phyloP scores from a whole-genome alignment of 2,113 vertebrate species.

The Ahaetulla prasina region DNA sequence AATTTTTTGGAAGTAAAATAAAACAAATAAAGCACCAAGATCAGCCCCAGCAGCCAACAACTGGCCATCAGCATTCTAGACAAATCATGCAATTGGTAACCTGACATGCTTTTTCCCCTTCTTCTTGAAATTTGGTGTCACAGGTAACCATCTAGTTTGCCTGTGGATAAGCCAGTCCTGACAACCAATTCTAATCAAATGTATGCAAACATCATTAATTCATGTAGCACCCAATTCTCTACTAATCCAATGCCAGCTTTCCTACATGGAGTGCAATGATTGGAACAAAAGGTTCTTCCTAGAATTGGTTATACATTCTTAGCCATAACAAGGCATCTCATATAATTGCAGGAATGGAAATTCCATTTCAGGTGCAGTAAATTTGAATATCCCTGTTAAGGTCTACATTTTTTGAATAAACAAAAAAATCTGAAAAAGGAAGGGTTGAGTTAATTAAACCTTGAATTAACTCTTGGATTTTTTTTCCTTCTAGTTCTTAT shows the following conservation, averaged over 20 bases:
- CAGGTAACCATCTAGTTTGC: not conserved
- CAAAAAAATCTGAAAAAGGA: not conserved
- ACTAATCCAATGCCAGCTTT: not conserved
- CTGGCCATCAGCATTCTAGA: not conserved
- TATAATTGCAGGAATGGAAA: not conserved
- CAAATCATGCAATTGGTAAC: not conserved
- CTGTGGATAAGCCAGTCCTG: not conserved
- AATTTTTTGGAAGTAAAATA: not conserved
- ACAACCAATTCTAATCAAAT: not conserved
- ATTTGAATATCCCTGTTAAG: not conserved
- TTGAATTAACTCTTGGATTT: not conserved
- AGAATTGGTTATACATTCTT: not conserved
- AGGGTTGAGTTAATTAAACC: not conserved
- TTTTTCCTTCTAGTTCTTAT: not conserved
- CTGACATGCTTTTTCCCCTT: not conserved
- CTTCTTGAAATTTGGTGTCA: not conserved
- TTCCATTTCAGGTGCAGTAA: not conserved
- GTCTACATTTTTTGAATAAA: not conserved
- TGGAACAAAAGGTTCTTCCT: not conserved
- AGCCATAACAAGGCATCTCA: not conserved
- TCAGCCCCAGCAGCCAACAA: not conserved
- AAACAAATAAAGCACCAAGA: not conserved
- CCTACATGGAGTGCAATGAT: not conserved
- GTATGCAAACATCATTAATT: not conserved
- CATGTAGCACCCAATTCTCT: not conserved